Evolutionary conservation across 2,888 invertebrate genomes (phyloP).

Genomic region (Andrena trimmerana): DNA sequence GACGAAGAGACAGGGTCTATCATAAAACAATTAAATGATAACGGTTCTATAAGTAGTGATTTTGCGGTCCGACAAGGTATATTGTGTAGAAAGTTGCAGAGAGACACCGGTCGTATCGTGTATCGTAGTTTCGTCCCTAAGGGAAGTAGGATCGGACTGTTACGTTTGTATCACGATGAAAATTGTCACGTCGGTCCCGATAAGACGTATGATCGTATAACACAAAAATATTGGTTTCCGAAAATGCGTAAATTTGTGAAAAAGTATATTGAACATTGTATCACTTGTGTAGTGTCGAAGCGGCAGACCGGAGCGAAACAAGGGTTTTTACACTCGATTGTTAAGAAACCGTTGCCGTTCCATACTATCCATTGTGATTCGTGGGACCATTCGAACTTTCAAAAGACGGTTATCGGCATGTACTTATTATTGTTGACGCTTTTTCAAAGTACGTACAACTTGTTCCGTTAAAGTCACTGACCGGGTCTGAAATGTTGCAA

Average conservation of each 20-base stretch:
- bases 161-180: constrained; percentile 21
- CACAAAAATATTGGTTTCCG: constrained; percentile 23
- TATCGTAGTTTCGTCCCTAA: constrained; percentile 8
- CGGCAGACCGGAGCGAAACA: no score
- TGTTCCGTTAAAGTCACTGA: constrained; percentile 1
- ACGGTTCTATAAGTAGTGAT: not conserved
- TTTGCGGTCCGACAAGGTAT: not conserved
- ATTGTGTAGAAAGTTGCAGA: constrained; percentile 9
- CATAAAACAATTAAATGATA: not conserved
- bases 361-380: constrained; percentile 26
- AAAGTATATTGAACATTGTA: constrained; percentile 20
- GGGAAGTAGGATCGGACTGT: not conserved
- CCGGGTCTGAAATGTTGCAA: constrained; percentile 9
- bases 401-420: constrained; percentile 25
- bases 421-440: constrained; percentile 17
- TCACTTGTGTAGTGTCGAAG: constrained; percentile 10
- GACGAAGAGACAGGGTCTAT: constrained; percentile 2
- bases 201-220: not conserved
- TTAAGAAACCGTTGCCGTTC: not conserved
- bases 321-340: constrained; percentile 14
- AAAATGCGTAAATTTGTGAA: constrained; percentile 10
- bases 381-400: constrained; percentile 18
- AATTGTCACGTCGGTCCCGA: constrained; percentile 16
- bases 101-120: not conserved
- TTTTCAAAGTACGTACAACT: constrained; percentile 58